A percentile compares a stretch with the other conserved stretches of the same genome.
phyloP scores from a whole-genome alignment of 2,797 vertebrate genomes.

The Bucorvus abyssinicus region DNA sequence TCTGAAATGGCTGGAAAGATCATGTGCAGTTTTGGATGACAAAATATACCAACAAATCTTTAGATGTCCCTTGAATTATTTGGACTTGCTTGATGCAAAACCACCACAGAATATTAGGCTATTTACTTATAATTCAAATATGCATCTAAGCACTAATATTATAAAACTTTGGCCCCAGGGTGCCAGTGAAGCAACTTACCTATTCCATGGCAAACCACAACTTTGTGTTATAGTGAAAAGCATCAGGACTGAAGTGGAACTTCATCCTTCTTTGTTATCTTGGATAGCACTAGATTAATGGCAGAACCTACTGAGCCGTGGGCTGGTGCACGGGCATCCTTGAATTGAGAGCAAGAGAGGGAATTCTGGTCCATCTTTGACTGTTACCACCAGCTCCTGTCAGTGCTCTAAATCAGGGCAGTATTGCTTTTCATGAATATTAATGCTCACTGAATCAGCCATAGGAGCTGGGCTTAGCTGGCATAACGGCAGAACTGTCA shows the following conservation, averaged over 20 bases:
- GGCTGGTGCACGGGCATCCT: fast-evolving
- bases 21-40: neutral
- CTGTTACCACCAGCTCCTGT: neutral
- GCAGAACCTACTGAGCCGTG: neutral
- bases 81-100: neutral
- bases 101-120: neutral
- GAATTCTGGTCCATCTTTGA: neutral
- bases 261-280: neutral
- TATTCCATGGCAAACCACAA: neutral
- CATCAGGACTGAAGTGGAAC: neutral
- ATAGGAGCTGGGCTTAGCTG: neutral
- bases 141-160: neutral
- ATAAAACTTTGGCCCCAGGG: neutral
- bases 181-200: neutral
- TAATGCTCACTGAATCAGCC: neutral
- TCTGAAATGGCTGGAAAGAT: neutral
- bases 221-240: neutral
- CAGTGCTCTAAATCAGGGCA: neutral
- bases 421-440: constrained; percentile 11
- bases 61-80: neutral
- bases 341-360: neutral
- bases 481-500: neutral
- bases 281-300: neutral
- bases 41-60: neutral
- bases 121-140: neutral